Evolutionary conservation across 2,113 vertebrate genomes (phyloP).

Genomic region (Arothron firmamentum): DNA sequence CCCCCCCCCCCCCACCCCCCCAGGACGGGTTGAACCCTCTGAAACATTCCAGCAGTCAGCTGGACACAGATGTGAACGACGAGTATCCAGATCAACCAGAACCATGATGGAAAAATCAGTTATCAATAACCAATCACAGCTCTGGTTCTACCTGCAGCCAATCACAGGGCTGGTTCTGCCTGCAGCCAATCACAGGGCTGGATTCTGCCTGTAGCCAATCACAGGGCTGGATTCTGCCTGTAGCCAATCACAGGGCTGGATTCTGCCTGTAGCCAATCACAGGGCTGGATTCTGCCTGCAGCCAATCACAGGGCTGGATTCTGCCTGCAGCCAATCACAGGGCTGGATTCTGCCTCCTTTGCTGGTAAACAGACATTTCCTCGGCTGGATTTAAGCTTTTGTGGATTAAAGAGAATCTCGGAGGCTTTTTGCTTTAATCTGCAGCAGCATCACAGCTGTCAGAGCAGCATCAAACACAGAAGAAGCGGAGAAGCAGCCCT

Average conservation of each 20-base stretch:
- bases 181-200: neutral
- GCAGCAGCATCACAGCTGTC: slow-evolving; percentile 29
- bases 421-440: slow-evolving; percentile 52
- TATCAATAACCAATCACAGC: neutral
- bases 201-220: neutral
- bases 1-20: slow-evolving; percentile 4
- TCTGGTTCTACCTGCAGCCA: neutral
- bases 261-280: neutral
- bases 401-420: slow-evolving; percentile 49
- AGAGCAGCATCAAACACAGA: neutral
- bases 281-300: neutral
- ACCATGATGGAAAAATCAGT: no score
- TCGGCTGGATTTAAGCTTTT: neutral
- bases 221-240: neutral
- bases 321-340: no score
- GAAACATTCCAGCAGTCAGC: slow-evolving; percentile 1
- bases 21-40: slow-evolving; percentile 11
- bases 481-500: neutral
- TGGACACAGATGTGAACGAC: neutral
- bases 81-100: neutral
- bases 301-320: neutral
- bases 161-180: neutral
- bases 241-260: neutral
- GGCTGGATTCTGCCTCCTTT: neutral
- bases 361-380: neutral